phyloP scores from a whole-genome alignment of 2,888 invertebrate species.

The Lasius platythorax region DNA sequence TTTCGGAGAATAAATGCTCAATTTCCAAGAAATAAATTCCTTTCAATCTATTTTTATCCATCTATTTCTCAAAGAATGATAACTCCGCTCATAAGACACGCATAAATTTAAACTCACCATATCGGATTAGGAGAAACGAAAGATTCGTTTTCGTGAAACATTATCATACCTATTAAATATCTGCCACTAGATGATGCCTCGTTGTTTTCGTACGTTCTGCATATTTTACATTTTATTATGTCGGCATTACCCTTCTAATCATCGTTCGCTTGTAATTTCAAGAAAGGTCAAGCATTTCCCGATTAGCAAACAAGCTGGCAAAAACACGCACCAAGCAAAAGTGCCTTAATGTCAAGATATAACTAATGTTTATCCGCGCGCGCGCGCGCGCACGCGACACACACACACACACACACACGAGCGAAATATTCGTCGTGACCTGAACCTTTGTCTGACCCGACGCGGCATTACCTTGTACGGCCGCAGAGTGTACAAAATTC shows the following conservation, averaged over 20 bases:
- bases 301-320: not conserved
- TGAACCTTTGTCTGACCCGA: not conserved
- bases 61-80: not conserved
- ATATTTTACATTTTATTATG: constrained; percentile 24
- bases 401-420: not conserved
- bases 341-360: constrained; percentile 28
- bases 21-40: not conserved
- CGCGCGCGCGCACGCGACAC: too few species aligned
- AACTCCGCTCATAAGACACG: not conserved
- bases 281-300: not conserved
- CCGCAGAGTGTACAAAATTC: not conserved
- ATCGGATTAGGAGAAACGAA: constrained; percentile 16
- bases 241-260: not conserved
- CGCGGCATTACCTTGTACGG: not conserved
- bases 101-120: not conserved
- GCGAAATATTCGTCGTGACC: constrained; percentile 23
- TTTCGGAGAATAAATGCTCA: not conserved
- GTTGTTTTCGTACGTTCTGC: not conserved
- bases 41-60: not conserved
- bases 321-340: constrained; percentile 10
- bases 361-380: constrained; percentile 19
- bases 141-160: not conserved
- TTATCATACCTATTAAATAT: not conserved
- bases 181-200: not conserved
- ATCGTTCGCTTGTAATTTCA: constrained; percentile 4